Conservation (phyloP, 2,113 vertebrate genomes). For the Rattus rattus region DNA sequence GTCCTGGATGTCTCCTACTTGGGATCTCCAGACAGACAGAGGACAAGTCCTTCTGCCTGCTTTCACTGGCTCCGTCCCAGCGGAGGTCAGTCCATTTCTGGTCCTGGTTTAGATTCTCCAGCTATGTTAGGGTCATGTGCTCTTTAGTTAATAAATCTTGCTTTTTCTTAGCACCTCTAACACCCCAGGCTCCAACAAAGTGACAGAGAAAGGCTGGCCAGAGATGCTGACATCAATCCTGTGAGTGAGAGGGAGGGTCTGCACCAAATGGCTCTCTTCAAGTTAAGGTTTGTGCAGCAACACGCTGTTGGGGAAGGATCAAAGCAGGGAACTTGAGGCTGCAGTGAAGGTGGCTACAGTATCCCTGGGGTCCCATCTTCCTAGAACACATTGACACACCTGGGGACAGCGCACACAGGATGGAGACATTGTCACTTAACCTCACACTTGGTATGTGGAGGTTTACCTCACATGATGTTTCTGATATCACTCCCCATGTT, state of each 20-base stretch:
- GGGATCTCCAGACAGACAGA: background rate
- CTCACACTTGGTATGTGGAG: too few relatives aligned
- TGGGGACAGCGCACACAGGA: fast-evolving
- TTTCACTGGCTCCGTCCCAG: too few relatives aligned
- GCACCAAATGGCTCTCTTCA: background rate
- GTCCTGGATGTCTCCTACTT: background rate
- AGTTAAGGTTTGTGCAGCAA: background rate
- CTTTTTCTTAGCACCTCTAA: background rate
- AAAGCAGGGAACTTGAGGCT: background rate
- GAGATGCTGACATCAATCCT: background rate
- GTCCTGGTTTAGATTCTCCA: background rate
- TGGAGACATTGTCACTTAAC: background rate
- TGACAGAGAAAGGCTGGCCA: background rate
- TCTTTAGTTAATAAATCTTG: background rate
- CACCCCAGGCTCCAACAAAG: background rate
- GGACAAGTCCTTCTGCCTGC: background rate
- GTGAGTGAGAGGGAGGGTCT: background rate
- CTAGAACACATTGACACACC: fast-evolving
- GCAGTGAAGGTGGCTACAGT: background rate
- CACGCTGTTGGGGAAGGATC: background rate
- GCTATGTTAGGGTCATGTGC: background rate
- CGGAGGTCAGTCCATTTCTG: background rate
- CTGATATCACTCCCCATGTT: too few relatives aligned
- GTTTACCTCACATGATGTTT: too few relatives aligned
- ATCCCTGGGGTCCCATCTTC: fast-evolving